Evolutionary conservation across 2,888 invertebrate species (phyloP).

Genomic region (Eristalis tenax): DNA sequence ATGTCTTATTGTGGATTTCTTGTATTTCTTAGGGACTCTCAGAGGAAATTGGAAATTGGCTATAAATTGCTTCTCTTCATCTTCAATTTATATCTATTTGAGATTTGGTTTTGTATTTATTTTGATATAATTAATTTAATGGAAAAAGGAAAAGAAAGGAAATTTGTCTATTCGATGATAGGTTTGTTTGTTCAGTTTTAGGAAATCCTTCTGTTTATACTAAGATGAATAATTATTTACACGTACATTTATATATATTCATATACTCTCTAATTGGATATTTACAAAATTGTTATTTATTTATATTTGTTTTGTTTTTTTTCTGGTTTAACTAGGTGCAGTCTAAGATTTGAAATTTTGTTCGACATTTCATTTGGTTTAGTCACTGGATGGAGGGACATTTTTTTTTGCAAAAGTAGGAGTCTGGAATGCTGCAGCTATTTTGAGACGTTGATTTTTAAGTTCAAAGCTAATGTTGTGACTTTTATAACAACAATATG

Average conservation of each 20-base stretch:
- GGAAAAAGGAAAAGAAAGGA: background rate
- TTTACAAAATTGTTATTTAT: conserved; percentile 26
- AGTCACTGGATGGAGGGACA: background rate
- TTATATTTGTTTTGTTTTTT: background rate
- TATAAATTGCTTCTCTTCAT: conserved; percentile 14
- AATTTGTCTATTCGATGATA: conserved; percentile 28
- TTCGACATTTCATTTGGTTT: conserved; percentile 1
- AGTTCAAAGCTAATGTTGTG: too few species aligned
- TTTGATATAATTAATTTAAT: conserved; percentile 14
- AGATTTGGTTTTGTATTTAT: conserved; percentile 15
- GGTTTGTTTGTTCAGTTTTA: conserved; percentile 25
- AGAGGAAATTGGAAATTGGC: conserved; percentile 52
- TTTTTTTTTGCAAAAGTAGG: too few species aligned
- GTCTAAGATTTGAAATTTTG: conserved; percentile 53
- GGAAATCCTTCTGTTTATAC: conserved; percentile 33
- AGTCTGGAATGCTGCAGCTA: background rate
- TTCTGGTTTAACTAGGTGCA: conserved; percentile 48
- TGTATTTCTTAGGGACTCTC: conserved; percentile 12
- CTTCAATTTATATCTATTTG: conserved; percentile 23
- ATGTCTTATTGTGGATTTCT: conserved; percentile 57
- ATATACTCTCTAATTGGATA: conserved; percentile 19
- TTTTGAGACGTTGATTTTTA: background rate
- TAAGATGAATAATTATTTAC: conserved; percentile 41
- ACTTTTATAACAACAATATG: too few species aligned
- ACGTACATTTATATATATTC: conserved; percentile 19